These are phyloP conservation scores for Ennomos erosarius DNA, from an alignment of 2,888 invertebrate species.

Conservation along the genomic window DNA sequence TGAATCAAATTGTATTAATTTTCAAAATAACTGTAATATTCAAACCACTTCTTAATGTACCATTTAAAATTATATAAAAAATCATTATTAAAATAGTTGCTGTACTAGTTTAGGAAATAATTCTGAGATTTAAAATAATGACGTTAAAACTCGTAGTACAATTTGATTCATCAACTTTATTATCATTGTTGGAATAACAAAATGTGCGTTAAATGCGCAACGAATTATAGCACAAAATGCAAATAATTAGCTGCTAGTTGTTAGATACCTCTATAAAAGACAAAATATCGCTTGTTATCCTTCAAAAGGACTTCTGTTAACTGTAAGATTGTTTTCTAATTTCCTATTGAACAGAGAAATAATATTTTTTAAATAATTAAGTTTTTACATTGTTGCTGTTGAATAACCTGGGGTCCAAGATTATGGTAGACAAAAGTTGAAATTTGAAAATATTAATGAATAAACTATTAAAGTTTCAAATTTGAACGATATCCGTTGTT, in stretches of 20 bases:
- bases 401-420: conserved; percentile 77
- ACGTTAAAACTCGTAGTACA: conserved; percentile 36
- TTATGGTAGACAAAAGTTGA: conserved; percentile 58
- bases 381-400: conserved; percentile 75
- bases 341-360: conserved; percentile 67
- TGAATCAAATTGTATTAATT: conserved; percentile 32
- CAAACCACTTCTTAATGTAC: too few relatives aligned
- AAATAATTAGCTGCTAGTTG: conserved; percentile 62
- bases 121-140: too few relatives aligned
- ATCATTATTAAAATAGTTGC: too few relatives aligned
- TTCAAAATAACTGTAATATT: neutral
- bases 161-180: conserved; percentile 52
- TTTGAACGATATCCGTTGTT: conserved; percentile 46
- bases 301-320: conserved; percentile 78
- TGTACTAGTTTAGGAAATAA: too few relatives aligned
- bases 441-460: conserved; percentile 49
- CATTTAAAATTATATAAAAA: too few relatives aligned
- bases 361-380: conserved; percentile 73
- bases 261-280: conserved; percentile 77
- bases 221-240: conserved; percentile 68
- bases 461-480: conserved; percentile 38
- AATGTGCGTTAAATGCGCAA: conserved; percentile 64
- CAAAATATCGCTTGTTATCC: conserved; percentile 82
- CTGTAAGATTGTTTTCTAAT: conserved; percentile 69
- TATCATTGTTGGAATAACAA: conserved; percentile 46